Conservation (phyloP, 1,140 invertebrate species). For the Meteorus sp. region DNA sequence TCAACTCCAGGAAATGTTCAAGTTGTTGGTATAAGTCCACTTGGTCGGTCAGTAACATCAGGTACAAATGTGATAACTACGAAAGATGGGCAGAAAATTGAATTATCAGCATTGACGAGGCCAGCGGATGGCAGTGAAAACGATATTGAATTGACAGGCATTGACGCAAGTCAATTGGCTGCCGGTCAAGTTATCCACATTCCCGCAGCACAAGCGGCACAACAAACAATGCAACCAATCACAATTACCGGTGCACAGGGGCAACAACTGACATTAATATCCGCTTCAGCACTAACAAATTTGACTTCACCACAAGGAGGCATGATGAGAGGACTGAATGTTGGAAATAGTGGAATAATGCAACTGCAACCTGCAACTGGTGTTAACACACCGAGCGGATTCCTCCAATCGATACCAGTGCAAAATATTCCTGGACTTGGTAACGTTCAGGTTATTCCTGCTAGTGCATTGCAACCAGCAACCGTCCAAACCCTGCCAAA, state of each 20-base stretch:
- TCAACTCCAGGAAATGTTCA: slow-evolving; percentile 53
- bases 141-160: slow-evolving; percentile 55
- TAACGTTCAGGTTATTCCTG: slow-evolving; percentile 75
- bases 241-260: slow-evolving; percentile 68
- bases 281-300: slow-evolving; percentile 61
- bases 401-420: slow-evolving; percentile 65
- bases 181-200: slow-evolving; percentile 57
- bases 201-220: slow-evolving; percentile 48
- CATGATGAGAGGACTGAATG: slow-evolving; percentile 51
- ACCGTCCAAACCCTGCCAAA: slow-evolving; percentile 50
- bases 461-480: slow-evolving; percentile 55
- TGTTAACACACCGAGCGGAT: slow-evolving; percentile 48
- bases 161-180: slow-evolving; percentile 53
- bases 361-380: slow-evolving; percentile 49
- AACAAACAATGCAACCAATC: slow-evolving; percentile 59
- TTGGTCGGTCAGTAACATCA: slow-evolving; percentile 41
- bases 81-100: slow-evolving; percentile 57
- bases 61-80: slow-evolving; percentile 48
- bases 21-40: slow-evolving; percentile 52
- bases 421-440: slow-evolving; percentile 76
- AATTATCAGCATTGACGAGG: slow-evolving; percentile 47
- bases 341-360: slow-evolving; percentile 49
- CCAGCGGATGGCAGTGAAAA: slow-evolving; percentile 43
- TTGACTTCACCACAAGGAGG: slow-evolving; percentile 46
- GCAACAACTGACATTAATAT: slow-evolving; percentile 74